These are phyloP conservation scores for Regulus satrapa DNA, from an alignment of 2,113 vertebrate species.

Conservation along the genomic window DNA sequence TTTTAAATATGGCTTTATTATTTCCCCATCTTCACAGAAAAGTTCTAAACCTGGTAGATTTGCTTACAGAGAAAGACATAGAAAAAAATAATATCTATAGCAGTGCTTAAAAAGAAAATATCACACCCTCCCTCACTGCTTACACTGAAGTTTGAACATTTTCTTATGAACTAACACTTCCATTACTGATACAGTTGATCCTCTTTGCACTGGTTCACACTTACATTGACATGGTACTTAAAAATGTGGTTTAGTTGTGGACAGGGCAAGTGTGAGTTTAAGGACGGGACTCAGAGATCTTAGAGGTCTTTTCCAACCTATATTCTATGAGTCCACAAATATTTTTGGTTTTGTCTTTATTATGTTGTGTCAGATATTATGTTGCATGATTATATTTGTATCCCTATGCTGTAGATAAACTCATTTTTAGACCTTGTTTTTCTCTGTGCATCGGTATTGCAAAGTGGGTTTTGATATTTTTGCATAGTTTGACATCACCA, in stretches of 20 bases:
- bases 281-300: accelerated
- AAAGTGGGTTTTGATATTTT: neutral
- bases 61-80: neutral
- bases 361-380: neutral
- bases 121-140: neutral
- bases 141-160: neutral
- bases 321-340: neutral
- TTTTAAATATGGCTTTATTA: neutral
- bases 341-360: neutral
- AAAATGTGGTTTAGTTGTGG: neutral
- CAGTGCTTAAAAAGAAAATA: neutral
- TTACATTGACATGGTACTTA: neutral
- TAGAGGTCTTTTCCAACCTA: neutral
- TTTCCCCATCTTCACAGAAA: neutral
- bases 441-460: accelerated
- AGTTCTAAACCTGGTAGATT: neutral
- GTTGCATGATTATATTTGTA: neutral
- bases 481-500: neutral
- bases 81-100: neutral
- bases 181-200: too few relatives aligned
- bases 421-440: neutral
- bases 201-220: neutral
- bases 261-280: neutral
- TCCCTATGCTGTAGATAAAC: neutral
- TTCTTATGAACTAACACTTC: neutral